Conservation (phyloP, 2,888 invertebrate species). For the Nowickia ferox region DNA sequence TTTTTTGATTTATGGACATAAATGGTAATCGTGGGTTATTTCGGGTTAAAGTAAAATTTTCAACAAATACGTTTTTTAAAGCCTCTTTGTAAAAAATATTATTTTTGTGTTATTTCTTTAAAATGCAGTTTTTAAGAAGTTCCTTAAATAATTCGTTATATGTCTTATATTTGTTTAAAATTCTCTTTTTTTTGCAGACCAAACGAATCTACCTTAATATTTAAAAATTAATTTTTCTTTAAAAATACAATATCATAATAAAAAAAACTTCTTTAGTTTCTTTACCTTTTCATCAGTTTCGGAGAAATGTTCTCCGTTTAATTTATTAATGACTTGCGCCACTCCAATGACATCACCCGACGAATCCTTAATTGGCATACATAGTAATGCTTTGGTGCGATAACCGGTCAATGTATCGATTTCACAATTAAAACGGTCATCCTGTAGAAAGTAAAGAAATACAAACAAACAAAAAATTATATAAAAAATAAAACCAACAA, state of each 20-base stretch:
- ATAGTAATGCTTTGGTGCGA: constrained; percentile 94
- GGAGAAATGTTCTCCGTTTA: constrained; percentile 92
- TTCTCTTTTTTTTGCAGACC: too few relatives aligned
- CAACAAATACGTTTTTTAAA: too few relatives aligned
- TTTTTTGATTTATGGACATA: too few relatives aligned
- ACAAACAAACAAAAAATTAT: constrained; percentile 53
- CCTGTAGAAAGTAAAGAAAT: constrained; percentile 84
- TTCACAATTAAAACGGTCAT: constrained; percentile 95
- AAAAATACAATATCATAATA: background rate
- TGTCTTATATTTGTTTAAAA: too few relatives aligned
- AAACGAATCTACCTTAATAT: background rate
- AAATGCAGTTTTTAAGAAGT: too few relatives aligned
- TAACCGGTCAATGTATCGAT: constrained; percentile 97
- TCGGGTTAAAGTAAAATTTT: too few relatives aligned
- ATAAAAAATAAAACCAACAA: constrained; percentile 33
- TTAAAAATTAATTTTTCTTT: background rate
- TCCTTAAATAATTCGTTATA: too few relatives aligned
- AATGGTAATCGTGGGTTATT: too few relatives aligned
- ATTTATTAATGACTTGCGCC: constrained; percentile 97
- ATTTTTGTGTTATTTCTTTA: too few relatives aligned
- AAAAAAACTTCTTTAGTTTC: background rate
- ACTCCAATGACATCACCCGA: constrained; percentile 98
- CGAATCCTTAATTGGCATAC: constrained; percentile 98
- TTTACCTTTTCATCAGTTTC: constrained; percentile 89
- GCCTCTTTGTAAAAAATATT: too few relatives aligned